Base-by-base conservation (phyloP, 1,140 invertebrate genomes). In the Pseudomyrmex cubaensis region DNA sequence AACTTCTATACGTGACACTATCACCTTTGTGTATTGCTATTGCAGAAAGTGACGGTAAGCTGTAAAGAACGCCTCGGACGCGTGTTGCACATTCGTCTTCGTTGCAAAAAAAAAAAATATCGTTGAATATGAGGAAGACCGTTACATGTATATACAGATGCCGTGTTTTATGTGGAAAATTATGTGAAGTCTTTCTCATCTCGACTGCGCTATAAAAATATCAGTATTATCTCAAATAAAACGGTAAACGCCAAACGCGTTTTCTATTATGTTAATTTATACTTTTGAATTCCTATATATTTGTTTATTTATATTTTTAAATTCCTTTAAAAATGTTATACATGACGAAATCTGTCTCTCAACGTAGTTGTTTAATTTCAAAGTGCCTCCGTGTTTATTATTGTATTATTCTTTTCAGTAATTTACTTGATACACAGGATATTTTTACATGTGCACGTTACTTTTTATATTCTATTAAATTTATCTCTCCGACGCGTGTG, bases 101-200 rank as follows among this genome's bases (percentile, higher is more conserved):
- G 66, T 80, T 80, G 22, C 67, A 76, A 75, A 84, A 84, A 82
- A 75, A 75, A 84, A 84, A 64, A 87, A 50, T 35, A 83, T 86
- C 73, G 66, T 63, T 72, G 62, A 76, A n/a, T 35, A 35, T 75
- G 74, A 83, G 86, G 86, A 87, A 87, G 85, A 87, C 86, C 63
- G 67, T 84, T 35, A 59, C 72, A 70, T 80, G 46, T 80, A 80
- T 72, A 50, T 62, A 80, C 64, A 80, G 72, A 83, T 82, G 85
- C 50, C 70, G 66, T 66, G 75, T 54, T 86, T 61, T 50, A 75
- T 70, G 25, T 61, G 66, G 22, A 54, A 48, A 57, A 66, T 62
- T 61, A 52, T 76, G 10, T 17, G n/a, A 52, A 54, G n/a, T 66
- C 76, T 63, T 62, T 64, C 44, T 35, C 35, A 35, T 35, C 54